Conservation (phyloP, 2,113 vertebrate genomes). For the Archilochus colubris region DNA sequence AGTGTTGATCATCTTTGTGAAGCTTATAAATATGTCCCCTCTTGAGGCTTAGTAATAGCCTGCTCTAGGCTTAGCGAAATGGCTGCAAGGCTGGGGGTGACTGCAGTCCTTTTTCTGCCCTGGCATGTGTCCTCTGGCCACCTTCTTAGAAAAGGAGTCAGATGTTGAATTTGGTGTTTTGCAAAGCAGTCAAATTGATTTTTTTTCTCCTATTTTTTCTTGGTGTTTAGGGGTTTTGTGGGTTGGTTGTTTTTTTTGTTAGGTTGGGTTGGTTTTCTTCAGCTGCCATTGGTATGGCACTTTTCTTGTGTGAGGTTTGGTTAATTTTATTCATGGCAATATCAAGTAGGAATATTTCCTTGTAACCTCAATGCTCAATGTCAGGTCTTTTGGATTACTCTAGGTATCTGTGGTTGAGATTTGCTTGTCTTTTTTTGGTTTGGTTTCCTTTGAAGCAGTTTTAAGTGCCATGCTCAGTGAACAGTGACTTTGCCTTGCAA, state of each 20-base stretch:
- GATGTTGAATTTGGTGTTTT: not conserved
- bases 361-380: not conserved
- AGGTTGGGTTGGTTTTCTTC: too few relatives aligned
- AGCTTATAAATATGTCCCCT: not conserved
- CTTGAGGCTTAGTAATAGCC: not conserved
- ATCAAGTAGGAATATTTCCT: not conserved
- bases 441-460: not conserved
- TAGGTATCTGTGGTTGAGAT: not conserved
- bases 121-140: not conserved
- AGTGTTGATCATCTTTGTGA: not conserved
- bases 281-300: not conserved
- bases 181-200: fast-evolving
- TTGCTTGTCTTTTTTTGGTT: not conserved
- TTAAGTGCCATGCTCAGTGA: not conserved
- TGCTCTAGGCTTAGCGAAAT: not conserved
- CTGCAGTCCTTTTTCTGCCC: not conserved
- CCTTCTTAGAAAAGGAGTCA: not conserved
- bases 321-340: not conserved
- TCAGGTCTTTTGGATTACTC: not conserved
- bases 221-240: too few relatives aligned
- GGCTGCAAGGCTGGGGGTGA: not conserved
- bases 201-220: not conserved
- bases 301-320: not conserved
- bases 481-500: not conserved
- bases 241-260: too few relatives aligned